Percentiles rank a stretch among this genome's conserved stretches.
Evolutionary conservation across 2,888 invertebrate genomes (phyloP).

Genomic region (Sclerodermus sp.): DNA sequence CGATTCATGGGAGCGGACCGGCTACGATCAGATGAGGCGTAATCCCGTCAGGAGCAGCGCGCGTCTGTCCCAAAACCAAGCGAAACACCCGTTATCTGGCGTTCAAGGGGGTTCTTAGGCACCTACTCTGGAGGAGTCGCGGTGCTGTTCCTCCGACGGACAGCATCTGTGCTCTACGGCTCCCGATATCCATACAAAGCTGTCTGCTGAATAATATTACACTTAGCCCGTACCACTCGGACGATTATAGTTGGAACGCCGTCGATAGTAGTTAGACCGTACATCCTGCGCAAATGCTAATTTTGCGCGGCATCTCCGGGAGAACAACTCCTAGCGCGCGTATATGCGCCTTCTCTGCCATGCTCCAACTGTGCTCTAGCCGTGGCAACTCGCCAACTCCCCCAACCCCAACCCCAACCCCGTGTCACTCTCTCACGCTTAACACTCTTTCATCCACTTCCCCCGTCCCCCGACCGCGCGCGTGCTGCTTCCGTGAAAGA

Average conservation of each 20-base stretch:
- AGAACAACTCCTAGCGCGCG: no score
- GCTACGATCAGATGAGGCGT: slow-evolving; percentile 23
- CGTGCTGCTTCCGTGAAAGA: no score
- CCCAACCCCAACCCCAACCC: neutral
- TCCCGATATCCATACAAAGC: slow-evolving; percentile 55
- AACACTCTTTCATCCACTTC: no score
- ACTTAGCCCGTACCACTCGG: slow-evolving; percentile 53
- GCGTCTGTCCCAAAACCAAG: slow-evolving; percentile 17
- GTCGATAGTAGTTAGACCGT: slow-evolving; percentile 59
- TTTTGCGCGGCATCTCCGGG: slow-evolving; percentile 25
- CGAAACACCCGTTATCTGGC: slow-evolving; percentile 33
- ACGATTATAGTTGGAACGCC: slow-evolving; percentile 57
- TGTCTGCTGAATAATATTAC: slow-evolving; percentile 58
- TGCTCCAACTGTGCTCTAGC: no score
- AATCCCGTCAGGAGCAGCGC: slow-evolving; percentile 16
- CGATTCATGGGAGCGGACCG: slow-evolving; percentile 43
- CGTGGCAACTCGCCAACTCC: no score
- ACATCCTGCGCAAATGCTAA: slow-evolving; percentile 58
- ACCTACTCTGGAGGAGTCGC: slow-evolving; percentile 40
- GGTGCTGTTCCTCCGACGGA: slow-evolving; percentile 41
- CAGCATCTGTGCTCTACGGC: slow-evolving; percentile 54
- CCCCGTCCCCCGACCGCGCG: no score
- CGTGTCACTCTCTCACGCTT: neutral
- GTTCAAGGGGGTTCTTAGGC: slow-evolving; percentile 46
- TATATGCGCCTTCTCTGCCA: no score